A percentile compares a stretch with the other conserved stretches of the same genome.
Evolutionary conservation across 2,888 invertebrate genomes (phyloP).

Genomic region (Athripsodes cinereus): DNA sequence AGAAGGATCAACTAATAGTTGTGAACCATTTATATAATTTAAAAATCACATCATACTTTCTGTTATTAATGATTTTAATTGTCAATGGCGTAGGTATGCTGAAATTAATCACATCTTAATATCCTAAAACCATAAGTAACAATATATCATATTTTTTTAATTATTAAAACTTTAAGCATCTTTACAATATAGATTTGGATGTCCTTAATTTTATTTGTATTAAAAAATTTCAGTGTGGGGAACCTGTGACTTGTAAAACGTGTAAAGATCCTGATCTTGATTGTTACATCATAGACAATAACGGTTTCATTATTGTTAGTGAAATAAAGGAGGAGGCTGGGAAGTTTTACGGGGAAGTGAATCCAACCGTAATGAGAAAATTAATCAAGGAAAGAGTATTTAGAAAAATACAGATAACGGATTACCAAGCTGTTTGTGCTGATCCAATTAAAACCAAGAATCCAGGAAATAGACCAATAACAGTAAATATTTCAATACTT

Average conservation of each 20-base stretch:
- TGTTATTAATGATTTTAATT: too few species aligned
- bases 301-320: slow-evolving; percentile 80
- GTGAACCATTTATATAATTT: too few species aligned
- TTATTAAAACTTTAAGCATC: too few species aligned
- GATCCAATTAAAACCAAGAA: slow-evolving; percentile 59
- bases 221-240: slow-evolving; percentile 32
- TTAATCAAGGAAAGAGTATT: slow-evolving; percentile 71
- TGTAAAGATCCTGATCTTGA: slow-evolving; percentile 63
- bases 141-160: too few species aligned
- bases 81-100: too few species aligned
- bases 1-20: too few species aligned
- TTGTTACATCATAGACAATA: slow-evolving; percentile 84
- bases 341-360: slow-evolving; percentile 80
- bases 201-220: too few species aligned
- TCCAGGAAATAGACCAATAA: slow-evolving; percentile 52
- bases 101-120: too few species aligned
- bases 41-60: too few species aligned
- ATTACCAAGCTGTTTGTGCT: slow-evolving; percentile 88
- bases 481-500: slow-evolving; percentile 43
- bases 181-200: too few species aligned
- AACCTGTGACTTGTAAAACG: slow-evolving; percentile 48
- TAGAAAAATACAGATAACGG: slow-evolving; percentile 67
- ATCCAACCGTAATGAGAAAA: slow-evolving; percentile 69
- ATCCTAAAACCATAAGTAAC: too few species aligned
- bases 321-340: slow-evolving; percentile 69